phyloP scores from a whole-genome alignment of 1,140 invertebrate genomes.

The Fopius arisanus region DNA sequence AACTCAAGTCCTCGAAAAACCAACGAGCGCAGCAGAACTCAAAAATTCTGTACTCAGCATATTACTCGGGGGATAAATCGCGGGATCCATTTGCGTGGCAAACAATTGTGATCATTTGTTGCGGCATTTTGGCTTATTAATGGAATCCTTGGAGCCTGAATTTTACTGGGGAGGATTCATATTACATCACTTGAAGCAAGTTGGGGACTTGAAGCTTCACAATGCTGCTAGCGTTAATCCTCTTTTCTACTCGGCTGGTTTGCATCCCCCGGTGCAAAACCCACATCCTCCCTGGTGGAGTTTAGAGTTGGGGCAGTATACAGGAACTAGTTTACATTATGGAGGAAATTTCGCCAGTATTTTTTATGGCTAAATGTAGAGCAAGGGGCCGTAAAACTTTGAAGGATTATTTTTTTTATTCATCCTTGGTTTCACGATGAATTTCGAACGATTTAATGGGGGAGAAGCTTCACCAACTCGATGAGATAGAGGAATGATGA shows the following conservation, averaged over 20 bases:
- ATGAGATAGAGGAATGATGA: too few relatives aligned
- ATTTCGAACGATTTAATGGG: too few relatives aligned
- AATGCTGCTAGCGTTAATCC: slow-evolving; percentile 4
- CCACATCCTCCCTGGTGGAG: background rate
- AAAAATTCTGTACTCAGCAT: background rate
- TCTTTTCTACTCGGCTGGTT: background rate
- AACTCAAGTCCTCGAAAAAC: background rate
- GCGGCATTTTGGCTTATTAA: background rate
- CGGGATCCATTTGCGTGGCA: background rate
- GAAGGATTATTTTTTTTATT: background rate
- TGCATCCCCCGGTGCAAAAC: background rate
- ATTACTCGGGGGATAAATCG: background rate
- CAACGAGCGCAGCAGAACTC: background rate
- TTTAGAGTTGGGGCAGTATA: background rate
- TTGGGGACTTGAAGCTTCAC: background rate
- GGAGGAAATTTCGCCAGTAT: background rate
- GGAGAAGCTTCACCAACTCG: too few relatives aligned
- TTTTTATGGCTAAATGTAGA: background rate
- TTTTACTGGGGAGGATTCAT: background rate
- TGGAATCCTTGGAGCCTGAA: background rate
- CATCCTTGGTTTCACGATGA: too few relatives aligned
- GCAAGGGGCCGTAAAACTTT: background rate
- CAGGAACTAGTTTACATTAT: background rate
- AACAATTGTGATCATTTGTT: background rate
- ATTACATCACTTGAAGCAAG: slow-evolving; percentile 1